A percentile compares a stretch with the other conserved stretches of the same genome.
phyloP scores from a whole-genome alignment of 2,888 invertebrate species.

The Laspeyria flexula region DNA sequence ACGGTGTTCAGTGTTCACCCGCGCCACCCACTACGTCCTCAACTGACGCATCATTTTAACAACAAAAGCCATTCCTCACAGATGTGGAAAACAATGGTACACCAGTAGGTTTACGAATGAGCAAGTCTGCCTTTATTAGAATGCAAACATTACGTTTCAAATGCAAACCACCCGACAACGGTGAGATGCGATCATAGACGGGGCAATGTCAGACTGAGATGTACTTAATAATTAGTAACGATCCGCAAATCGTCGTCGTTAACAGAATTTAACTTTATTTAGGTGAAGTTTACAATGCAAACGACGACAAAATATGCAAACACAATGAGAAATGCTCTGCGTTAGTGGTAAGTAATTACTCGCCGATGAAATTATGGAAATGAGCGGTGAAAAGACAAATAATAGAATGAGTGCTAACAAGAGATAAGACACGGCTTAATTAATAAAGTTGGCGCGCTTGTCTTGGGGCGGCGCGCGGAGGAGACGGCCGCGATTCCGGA shows the following conservation, averaged over 20 bases:
- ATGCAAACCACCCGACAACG: conserved; percentile 21
- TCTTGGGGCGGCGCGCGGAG: conserved; percentile 70
- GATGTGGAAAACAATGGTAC: conserved; percentile 63
- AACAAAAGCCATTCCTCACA: conserved; percentile 73
- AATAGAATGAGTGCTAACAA: conserved; percentile 86
- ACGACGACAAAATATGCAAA: conserved; percentile 80
- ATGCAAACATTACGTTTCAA: conserved; percentile 32
- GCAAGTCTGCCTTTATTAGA: conserved; percentile 31
- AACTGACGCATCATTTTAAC: conserved; percentile 76
- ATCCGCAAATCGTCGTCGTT: conserved; percentile 45
- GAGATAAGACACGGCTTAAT: conserved; percentile 86
- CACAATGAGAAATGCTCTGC: conserved; percentile 75
- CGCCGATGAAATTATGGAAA: conserved; percentile 85
- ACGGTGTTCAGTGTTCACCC: conserved; percentile 50
- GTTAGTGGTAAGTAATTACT: conserved; percentile 82
- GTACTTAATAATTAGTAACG: conserved; percentile 26
- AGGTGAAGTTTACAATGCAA: conserved; percentile 68
- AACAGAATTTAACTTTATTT: conserved; percentile 57
- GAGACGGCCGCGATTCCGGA: conserved; percentile 75
- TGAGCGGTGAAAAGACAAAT: conserved; percentile 86
- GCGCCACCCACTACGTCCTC: conserved; percentile 61
- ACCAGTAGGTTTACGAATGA: conserved; percentile 49
- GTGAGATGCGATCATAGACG: conserved; percentile 13
- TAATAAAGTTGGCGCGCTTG: conserved; percentile 85
- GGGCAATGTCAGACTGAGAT: conserved; percentile 19